Conservation (phyloP, 1,140 invertebrate species). For the Chrysoperla carnea region DNA sequence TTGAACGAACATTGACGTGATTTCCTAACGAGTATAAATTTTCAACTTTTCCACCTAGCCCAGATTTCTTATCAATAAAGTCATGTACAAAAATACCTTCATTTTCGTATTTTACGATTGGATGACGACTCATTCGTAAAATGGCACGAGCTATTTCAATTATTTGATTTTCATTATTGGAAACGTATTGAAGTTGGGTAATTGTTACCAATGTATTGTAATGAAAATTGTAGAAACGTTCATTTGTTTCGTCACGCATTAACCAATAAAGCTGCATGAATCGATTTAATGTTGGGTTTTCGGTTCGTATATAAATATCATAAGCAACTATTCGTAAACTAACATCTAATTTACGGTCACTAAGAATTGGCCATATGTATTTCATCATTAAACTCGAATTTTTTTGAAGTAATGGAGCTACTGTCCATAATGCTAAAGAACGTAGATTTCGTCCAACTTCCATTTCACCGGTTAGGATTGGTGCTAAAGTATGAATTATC, state of each 20-base stretch:
- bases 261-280: conserved; percentile 23
- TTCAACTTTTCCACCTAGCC: too few species aligned
- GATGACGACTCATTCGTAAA: too few species aligned
- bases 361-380: conserved; percentile 24
- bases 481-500: conserved; percentile 10
- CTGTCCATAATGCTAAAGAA: conserved; percentile 16
- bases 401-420: conserved; percentile 10
- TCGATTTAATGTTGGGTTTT: conserved; percentile 13
- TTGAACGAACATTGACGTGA: too few species aligned
- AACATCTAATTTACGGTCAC: conserved; percentile 14
- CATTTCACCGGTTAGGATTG: conserved; percentile 8
- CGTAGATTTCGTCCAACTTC: conserved; percentile 14
- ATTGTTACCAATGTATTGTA: conserved; percentile 21
- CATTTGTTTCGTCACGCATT: conserved; percentile 20
- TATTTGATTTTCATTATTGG: conserved; percentile 15
- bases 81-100: not conserved
- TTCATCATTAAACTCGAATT: conserved; percentile 14
- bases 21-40: too few species aligned
- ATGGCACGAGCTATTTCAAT: conserved; percentile 12
- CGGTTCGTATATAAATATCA: too few species aligned
- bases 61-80: not conserved
- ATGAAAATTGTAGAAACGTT: too few species aligned
- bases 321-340: conserved; percentile 21
- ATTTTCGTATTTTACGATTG: conserved; percentile 1
- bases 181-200: conserved; percentile 20